A percentile compares a stretch with the other conserved stretches of the same genome.
phyloP scores from a whole-genome alignment of 2,888 invertebrate species.

The Helleia helle region DNA sequence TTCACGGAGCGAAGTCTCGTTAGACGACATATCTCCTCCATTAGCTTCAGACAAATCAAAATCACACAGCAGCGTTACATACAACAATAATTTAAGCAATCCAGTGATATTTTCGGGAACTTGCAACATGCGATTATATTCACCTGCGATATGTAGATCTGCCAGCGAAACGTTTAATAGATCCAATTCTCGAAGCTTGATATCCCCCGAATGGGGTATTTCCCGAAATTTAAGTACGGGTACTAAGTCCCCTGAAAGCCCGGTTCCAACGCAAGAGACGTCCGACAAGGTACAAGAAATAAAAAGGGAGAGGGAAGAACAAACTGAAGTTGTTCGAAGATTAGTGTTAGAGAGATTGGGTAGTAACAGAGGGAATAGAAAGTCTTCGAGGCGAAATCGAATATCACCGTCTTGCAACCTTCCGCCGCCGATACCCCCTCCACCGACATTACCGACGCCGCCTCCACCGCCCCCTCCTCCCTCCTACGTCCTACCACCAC shows the following conservation, averaged over 20 bases:
- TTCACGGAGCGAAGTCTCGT: constrained; percentile 23
- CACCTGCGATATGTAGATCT: constrained; percentile 55
- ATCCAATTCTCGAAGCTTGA: constrained; percentile 24
- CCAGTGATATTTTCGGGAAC: constrained; percentile 27
- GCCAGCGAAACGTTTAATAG: constrained; percentile 38
- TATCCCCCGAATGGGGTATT: constrained; percentile 10
- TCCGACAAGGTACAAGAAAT: constrained; percentile 83
- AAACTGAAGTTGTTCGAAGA: constrained; percentile 87
- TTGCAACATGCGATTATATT: constrained; percentile 42
- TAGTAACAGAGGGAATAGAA: constrained; percentile 30
- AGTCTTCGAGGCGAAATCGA: constrained; percentile 31
- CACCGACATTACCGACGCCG: constrained; percentile 28
- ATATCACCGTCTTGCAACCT: constrained; percentile 28
- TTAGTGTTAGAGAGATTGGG: constrained; percentile 85
- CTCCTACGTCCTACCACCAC: constrained; percentile 26
- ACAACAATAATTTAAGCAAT: constrained; percentile 13
- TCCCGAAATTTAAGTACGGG: constrained; percentile 36
- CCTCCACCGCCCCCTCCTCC: constrained; percentile 29
- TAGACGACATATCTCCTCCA: constrained; percentile 42
- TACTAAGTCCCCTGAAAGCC: constrained; percentile 42
- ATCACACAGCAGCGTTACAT: constrained; percentile 17
- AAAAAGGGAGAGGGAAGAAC: constrained; percentile 84
- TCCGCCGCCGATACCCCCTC: constrained; percentile 45
- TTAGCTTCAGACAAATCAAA: constrained; percentile 38
- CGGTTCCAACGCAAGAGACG: constrained; percentile 57